Evolutionary conservation across 1,140 invertebrate species (phyloP), one percentile per base, ranked within the genome.

Genomic region (Drosophila mayri): DNA sequence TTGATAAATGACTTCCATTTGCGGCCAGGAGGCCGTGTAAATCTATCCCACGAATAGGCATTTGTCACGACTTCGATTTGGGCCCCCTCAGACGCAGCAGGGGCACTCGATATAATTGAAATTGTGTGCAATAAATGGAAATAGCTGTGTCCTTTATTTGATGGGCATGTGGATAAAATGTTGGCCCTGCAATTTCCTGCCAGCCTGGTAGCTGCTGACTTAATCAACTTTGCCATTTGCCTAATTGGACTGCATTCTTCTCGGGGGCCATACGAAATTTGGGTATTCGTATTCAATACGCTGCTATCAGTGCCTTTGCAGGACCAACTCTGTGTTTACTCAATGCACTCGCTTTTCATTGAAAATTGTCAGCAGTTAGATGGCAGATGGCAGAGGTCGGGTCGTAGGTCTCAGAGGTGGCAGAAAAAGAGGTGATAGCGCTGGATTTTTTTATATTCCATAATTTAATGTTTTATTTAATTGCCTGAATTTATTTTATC

Each of bases 1-100:
- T 80, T 88, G 84, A 88, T 80, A 83, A 88, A 87, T 82, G 84
- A 68, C 54, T 79, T 63, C 76, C 60, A 73, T 79, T 78, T 79
- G 76, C 43, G 75, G 76, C 70, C 32, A 50, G 18, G 30, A 7
- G 63, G 16, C 66, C 76, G 82, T 84, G 72, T 52, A 87, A 88
- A 88, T 87, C 84, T 79, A 88, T 83, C 58, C 57, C 59, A 28
- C 65, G 35, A 55, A 79, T 79, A 59, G 75, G 47, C 75, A 62
- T 79, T 78, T 79, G 76, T 79, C 76, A 79, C 76, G 76, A 71
- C 54, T 88, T 84, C 72, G 46, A 67, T 71, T 61, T 41, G 49
- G 49, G 28, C 28, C 7, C 55, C 40, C 76, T 38, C 20, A 38
- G 20, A 35, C 14, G 35, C 52, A 38, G 52, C 38, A 20, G 52